These are phyloP conservation scores for Xylocopa sonorina DNA, from an alignment of 1,140 invertebrate species.

Conservation along the genomic window DNA sequence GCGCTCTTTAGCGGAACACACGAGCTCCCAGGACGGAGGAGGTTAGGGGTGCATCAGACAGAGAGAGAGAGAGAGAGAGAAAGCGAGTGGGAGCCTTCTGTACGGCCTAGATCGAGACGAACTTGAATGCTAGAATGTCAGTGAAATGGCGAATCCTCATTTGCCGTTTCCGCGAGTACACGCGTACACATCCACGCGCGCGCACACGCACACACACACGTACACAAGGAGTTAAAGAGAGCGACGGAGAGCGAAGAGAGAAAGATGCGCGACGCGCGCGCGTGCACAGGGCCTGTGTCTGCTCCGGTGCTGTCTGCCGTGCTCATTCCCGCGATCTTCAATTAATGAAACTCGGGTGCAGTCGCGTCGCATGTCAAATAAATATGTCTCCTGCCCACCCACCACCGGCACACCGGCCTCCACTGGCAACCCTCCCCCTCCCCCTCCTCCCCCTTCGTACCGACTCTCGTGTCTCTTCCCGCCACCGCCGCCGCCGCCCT, in stretches of 20 bases:
- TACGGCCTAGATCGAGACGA: conserved; percentile 79
- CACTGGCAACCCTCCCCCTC: conserved; percentile 48
- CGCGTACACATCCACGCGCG: conserved; percentile 65
- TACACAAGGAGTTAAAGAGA: conserved; percentile 25
- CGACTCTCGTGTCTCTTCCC: conserved; percentile 49
- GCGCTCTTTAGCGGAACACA: conserved; percentile 47
- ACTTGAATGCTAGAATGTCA: conserved; percentile 80
- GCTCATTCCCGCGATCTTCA: conserved; percentile 82
- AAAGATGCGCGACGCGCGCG: conserved; percentile 50
- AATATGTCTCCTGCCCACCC: conserved; percentile 79
- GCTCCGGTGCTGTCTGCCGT: conserved; percentile 77
- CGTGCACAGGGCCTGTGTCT: conserved; percentile 67
- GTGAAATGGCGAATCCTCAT: conserved; percentile 80
- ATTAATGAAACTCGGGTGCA: conserved; percentile 83
- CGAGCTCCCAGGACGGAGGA: conserved; percentile 15
- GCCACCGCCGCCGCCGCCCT: conserved; percentile 57
- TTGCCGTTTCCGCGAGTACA: conserved; percentile 76
- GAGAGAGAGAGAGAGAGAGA: no score
- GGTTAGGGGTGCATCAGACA: conserved; percentile 29
- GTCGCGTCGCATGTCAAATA: conserved; percentile 83
- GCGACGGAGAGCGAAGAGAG: conserved; percentile 28
- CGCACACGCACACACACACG: conserved; percentile 68
- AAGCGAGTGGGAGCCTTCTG: conserved; percentile 61
- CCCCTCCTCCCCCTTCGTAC: conserved; percentile 29
- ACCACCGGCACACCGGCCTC: conserved; percentile 60